Percentiles rank a stretch among this genome's conserved stretches.
These are phyloP conservation scores for Myripristis murdjan DNA, from an alignment of 2,797 vertebrate species.

Conservation along the genomic window DNA sequence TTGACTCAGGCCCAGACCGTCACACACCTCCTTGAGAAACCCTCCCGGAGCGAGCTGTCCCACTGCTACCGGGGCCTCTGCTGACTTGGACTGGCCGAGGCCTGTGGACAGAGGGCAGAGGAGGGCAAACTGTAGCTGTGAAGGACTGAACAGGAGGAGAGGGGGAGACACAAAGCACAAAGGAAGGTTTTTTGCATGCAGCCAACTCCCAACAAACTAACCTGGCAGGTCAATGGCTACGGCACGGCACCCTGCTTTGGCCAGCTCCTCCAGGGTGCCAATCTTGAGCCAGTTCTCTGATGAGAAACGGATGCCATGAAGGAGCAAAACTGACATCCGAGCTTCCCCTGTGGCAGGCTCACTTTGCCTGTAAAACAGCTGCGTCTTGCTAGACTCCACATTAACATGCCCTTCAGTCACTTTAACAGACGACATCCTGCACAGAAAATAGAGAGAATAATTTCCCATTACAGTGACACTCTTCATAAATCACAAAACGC, in stretches of 20 bases:
- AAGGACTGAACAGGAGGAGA: neutral
- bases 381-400: slow-evolving; percentile 83
- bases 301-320: slow-evolving; percentile 96
- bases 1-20: slow-evolving; percentile 84
- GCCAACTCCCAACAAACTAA: slow-evolving; percentile 55
- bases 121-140: neutral
- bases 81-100: slow-evolving; percentile 89
- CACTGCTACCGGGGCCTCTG: slow-evolving; percentile 81
- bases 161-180: no score
- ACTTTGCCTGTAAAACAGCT: slow-evolving; percentile 90
- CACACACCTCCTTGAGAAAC: slow-evolving; percentile 90
- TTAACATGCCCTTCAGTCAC: slow-evolving; percentile 82
- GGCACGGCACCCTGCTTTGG: slow-evolving; percentile 88
- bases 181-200: no score
- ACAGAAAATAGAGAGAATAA: neutral
- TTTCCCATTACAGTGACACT: neutral
- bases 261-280: slow-evolving; percentile 88
- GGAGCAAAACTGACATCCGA: slow-evolving; percentile 87
- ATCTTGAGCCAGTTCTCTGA: slow-evolving; percentile 93
- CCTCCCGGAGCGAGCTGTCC: slow-evolving; percentile 88
- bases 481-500: neutral
- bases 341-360: slow-evolving; percentile 67
- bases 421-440: slow-evolving; percentile 85
- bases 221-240: slow-evolving; percentile 96
- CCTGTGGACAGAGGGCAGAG: slow-evolving; percentile 76